Evolutionary conservation across 2,888 invertebrate species (phyloP).

Genomic region (Ichneumoninae sp.): DNA sequence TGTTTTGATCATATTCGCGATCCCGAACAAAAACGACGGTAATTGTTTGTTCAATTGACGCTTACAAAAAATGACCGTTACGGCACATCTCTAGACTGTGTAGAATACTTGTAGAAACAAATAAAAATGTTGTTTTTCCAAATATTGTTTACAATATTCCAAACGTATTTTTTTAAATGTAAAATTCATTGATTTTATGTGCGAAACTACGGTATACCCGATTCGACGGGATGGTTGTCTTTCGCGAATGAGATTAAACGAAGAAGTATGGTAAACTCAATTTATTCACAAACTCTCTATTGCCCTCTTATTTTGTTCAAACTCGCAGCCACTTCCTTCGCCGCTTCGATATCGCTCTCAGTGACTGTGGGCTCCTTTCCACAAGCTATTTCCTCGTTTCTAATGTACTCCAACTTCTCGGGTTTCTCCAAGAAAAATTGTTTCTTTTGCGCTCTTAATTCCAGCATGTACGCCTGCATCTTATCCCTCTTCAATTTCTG

Average conservation of each 20-base stretch:
- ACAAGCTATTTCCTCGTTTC: constrained; percentile 89
- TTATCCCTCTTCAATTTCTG: constrained; percentile 88
- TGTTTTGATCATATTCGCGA: too few relatives aligned
- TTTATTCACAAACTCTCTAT: constrained; percentile 10
- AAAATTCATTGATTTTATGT: too few relatives aligned
- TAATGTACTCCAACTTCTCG: constrained; percentile 89
- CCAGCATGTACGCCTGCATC: constrained; percentile 87
- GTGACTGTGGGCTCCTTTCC: constrained; percentile 88
- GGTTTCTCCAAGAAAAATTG: constrained; percentile 91
- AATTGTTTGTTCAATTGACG: too few relatives aligned
- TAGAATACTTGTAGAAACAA: constrained; percentile 55
- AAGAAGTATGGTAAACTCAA: not conserved
- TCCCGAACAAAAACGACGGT: too few relatives aligned
- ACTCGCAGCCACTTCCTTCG: constrained; percentile 85
- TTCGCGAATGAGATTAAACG: not conserved
- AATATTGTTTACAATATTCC: too few relatives aligned
- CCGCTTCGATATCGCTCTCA: constrained; percentile 88
- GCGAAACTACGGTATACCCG: not conserved
- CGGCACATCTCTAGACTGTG: constrained; percentile 22
- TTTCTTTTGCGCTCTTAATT: constrained; percentile 90
- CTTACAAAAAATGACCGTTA: too few relatives aligned
- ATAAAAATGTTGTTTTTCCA: constrained; percentile 46
- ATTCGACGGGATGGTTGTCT: not conserved
- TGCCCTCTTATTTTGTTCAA: constrained; percentile 82
- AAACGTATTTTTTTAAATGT: too few relatives aligned